phyloP scores from a whole-genome alignment of 2,113 vertebrate species.

The Lophura nycthemera region DNA sequence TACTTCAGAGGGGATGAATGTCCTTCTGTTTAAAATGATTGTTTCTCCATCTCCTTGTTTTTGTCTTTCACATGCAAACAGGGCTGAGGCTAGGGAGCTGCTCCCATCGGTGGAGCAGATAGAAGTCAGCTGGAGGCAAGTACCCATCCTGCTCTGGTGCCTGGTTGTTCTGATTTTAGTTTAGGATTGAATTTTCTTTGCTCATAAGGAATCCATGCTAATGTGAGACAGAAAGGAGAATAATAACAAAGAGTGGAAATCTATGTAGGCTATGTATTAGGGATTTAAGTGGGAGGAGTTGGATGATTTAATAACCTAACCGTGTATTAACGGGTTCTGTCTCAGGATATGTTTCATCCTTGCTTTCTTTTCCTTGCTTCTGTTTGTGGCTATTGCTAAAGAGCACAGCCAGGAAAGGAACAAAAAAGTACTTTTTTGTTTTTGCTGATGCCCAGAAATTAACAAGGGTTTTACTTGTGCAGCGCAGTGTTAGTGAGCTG shows the following conservation, averaged over 20 bases:
- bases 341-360: neutral
- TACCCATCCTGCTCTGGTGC: neutral
- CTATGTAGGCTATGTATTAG: fast-evolving
- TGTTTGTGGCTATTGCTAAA: conserved; percentile 7
- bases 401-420: neutral
- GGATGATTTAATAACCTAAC: neutral
- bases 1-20: neutral
- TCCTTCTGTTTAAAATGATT: neutral
- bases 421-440: neutral
- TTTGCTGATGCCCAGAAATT: neutral
- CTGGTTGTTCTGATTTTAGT: neutral
- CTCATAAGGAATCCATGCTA: neutral
- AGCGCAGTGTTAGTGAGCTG: neutral
- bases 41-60: neutral
- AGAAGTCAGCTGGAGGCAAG: neutral
- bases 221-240: neutral
- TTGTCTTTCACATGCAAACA: neutral
- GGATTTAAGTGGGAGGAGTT: neutral
- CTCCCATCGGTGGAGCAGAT: neutral
- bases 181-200: neutral
- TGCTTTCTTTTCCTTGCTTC: conserved; percentile 14
- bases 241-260: neutral
- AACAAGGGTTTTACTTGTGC: neutral
- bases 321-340: neutral
- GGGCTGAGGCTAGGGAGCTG: neutral